Evolutionary conservation across 1,140 invertebrate genomes (phyloP).

Genomic region (Calliopsis andreniformis): DNA sequence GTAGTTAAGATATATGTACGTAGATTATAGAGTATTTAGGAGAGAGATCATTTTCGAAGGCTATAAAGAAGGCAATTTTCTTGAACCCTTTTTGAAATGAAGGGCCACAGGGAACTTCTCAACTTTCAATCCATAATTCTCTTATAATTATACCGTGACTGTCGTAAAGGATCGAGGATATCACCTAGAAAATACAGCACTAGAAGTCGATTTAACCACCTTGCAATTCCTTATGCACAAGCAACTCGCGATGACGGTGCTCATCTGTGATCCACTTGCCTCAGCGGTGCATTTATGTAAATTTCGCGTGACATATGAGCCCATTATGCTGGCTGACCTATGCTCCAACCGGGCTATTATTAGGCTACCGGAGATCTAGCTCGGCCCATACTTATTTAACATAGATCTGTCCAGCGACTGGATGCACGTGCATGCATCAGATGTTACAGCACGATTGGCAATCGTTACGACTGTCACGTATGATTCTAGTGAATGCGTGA

Average conservation of each 20-base stretch:
- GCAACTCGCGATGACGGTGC: constrained; percentile 31
- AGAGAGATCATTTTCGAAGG: too few species aligned
- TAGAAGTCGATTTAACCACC: constrained; percentile 11
- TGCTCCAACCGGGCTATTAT: constrained; percentile 53
- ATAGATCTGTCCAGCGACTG: constrained; percentile 14
- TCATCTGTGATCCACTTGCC: constrained; percentile 51
- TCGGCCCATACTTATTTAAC: constrained; percentile 51
- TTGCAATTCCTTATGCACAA: neutral
- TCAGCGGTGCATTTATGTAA: constrained; percentile 43
- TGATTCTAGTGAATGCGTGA: constrained; percentile 10
- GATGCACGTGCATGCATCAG: neutral
- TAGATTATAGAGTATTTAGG: too few species aligned
- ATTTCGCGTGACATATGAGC: constrained; percentile 38
- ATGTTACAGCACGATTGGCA: constrained; percentile 2
- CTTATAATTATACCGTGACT: too few species aligned
- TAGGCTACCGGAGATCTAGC: constrained; percentile 56
- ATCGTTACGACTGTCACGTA: constrained; percentile 47
- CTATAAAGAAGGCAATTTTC: too few species aligned
- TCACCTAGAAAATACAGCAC: too few species aligned
- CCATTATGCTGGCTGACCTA: constrained; percentile 48
- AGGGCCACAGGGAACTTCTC: too few species aligned
- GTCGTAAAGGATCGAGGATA: neutral
- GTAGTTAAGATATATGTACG: too few species aligned
- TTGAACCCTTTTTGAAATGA: neutral
- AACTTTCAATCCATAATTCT: too few species aligned